A percentile compares a stretch with the other conserved stretches of the same genome.
Conservation (phyloP, 2,113 vertebrate species). For the Silurus glanis region DNA sequence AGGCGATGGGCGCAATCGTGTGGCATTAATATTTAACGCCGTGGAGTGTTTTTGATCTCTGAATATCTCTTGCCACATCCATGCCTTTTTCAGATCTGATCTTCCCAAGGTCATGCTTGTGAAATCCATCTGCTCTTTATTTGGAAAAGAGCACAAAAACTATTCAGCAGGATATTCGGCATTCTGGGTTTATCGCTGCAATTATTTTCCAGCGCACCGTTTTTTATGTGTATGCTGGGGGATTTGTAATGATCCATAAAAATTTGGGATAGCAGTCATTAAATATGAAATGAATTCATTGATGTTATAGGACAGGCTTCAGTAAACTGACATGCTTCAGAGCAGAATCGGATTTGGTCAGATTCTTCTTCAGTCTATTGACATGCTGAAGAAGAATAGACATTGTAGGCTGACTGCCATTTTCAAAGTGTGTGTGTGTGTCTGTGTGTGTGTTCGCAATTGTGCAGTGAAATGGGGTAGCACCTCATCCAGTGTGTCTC, state of each 20-base stretch:
- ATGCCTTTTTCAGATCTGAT: conserved; percentile 31
- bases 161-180: neutral
- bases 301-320: neutral
- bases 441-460: no score
- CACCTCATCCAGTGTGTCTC: no score
- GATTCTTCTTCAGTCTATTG: no score
- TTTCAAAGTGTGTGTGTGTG: no score
- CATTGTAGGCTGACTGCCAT: no score
- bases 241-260: neutral
- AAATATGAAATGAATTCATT: neutral
- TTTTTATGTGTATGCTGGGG: neutral
- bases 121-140: conserved; percentile 30
- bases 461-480: no score
- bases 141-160: conserved; percentile 19
- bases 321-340: neutral
- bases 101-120: conserved; percentile 6
- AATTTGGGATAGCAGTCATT: neutral
- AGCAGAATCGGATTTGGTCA: neutral
- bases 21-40: conserved; percentile 60
- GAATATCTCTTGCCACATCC: conserved; percentile 29
- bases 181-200: neutral
- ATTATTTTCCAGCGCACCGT: neutral
- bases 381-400: no score
- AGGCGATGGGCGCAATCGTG: conserved; percentile 37
- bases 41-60: conserved; percentile 52